These are phyloP conservation scores for Dufourea novaeangliae DNA, from an alignment of 1,140 invertebrate genomes.

Conservation along the genomic window DNA sequence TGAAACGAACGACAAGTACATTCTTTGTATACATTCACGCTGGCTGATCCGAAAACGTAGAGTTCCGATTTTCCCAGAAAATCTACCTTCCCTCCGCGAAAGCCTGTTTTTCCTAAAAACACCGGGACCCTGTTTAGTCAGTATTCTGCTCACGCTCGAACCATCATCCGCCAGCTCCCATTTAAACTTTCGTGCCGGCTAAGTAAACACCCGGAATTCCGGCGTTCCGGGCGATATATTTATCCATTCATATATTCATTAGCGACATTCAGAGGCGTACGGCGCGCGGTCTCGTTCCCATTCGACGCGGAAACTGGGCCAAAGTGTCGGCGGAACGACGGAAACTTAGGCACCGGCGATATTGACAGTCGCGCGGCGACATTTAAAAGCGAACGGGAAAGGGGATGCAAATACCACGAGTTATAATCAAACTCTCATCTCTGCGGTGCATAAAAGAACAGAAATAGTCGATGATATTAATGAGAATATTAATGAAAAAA, in stretches of 20 bases:
- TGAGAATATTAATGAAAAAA: no score
- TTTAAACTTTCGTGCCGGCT: neutral
- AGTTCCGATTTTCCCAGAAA: neutral
- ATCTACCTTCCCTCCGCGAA: neutral
- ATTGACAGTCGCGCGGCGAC: conserved; percentile 42
- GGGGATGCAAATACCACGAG: conserved; percentile 19
- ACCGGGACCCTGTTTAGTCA: neutral
- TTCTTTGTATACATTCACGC: no score
- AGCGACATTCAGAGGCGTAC: conserved; percentile 19
- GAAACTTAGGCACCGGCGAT: conserved; percentile 36
- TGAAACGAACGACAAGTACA: no score
- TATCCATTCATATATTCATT: conserved; percentile 60
- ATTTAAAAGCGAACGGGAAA: conserved; percentile 16
- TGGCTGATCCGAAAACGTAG: no score
- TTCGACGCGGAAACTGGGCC: conserved; percentile 38
- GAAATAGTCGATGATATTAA: no score
- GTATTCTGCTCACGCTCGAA: neutral
- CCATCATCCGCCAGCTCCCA: neutral
- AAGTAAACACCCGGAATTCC: conserved; percentile 22
- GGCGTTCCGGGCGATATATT: conserved; percentile 23
- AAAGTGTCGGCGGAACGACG: conserved; percentile 35
- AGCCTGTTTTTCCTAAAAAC: conserved; percentile 1
- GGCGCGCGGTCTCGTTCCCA: conserved; percentile 27
- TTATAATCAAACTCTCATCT: conserved; percentile 24
- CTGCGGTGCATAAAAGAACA: no score